Conservation (phyloP, 2,888 invertebrate species). For the Drosophila acutilabella region DNA sequence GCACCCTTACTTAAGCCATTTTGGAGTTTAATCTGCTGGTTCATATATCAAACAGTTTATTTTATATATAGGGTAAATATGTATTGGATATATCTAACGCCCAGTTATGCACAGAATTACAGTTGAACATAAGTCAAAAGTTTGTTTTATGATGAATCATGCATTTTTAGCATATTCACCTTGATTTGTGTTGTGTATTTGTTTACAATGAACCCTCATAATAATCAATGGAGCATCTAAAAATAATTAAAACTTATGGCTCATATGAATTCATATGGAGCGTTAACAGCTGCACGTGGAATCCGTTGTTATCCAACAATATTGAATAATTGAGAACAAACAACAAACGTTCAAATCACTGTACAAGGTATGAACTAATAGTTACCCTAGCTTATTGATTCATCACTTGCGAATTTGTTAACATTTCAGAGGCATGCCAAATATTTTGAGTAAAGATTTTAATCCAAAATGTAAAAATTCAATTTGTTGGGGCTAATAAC, state of each 20-base stretch:
- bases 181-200: conserved; percentile 22
- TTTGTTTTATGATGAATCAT: conserved; percentile 30
- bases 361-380: background rate
- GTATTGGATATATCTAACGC: too few relatives aligned
- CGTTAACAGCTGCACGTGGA: conserved; percentile 44
- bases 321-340: conserved; percentile 23
- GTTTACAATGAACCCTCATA: conserved; percentile 28
- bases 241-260: conserved; percentile 36
- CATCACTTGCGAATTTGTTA: background rate
- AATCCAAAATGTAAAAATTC: background rate
- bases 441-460: background rate
- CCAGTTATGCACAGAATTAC: too few relatives aligned
- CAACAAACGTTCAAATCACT: background rate
- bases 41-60: too few relatives aligned
- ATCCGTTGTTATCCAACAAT: conserved; percentile 35
- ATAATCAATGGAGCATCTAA: conserved; percentile 16
- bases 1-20: too few relatives aligned
- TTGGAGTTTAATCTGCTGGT: too few relatives aligned
- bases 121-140: background rate
- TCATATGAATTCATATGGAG: conserved; percentile 21
- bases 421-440: background rate
- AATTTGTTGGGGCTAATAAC: background rate
- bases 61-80: too few relatives aligned
- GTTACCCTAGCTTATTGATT: conserved; percentile 13
- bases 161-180: conserved; percentile 34